Evolutionary conservation across 2,888 invertebrate species (phyloP), one percentile per base, ranked within the genome.

Genomic region (Aphodius granarius): DNA sequence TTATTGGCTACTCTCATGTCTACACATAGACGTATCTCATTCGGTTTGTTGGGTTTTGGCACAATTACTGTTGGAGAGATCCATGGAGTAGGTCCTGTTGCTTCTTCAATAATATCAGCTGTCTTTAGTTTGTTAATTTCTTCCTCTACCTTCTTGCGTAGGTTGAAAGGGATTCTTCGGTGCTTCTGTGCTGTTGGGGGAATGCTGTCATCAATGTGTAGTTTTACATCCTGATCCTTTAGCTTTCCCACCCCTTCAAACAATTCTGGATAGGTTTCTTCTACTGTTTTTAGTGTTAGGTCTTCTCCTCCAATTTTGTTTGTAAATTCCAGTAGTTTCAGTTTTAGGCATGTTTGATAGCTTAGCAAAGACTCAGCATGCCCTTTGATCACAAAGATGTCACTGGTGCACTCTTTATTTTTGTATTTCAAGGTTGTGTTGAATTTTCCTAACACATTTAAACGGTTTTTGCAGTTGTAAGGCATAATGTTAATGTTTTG

Each of bases 61-160:
- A 80, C 79, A 13, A 81, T 73, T 16, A 81, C 80, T 70, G 80
- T 79, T 17, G 78, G 79, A 72, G 79, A 80, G 62, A 79, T 76
- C 80, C 79, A 80, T 9, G 76, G 77, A 21, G 78, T 81, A 22
- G 78, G 77, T 43, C 76, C 77, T 21, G 21, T 65, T 18, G 73
- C 76, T 76, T 66, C 74, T 73, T 80, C 79, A 20, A 81, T 80
- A 9, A 80, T 77, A 62, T 78, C 76, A 63, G 74, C 65, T 73
- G 77, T 62, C 75, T 76, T 72, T 23, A 79, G 22, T 43, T 77
- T 23, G 4, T 75, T 74, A 66, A 78, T 19, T 71, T 79, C 75
- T 63, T 74, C 63, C 73, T 78, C 78, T n/a, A 78, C 64, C 71
- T 76, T 71, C 72, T 64, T 75, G 75, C 75, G 20, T 21, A 78